Evolutionary conservation across 1,140 invertebrate genomes (phyloP), one percentile per base, ranked within the genome.

Genomic region (Asbolus verrucosus): DNA sequence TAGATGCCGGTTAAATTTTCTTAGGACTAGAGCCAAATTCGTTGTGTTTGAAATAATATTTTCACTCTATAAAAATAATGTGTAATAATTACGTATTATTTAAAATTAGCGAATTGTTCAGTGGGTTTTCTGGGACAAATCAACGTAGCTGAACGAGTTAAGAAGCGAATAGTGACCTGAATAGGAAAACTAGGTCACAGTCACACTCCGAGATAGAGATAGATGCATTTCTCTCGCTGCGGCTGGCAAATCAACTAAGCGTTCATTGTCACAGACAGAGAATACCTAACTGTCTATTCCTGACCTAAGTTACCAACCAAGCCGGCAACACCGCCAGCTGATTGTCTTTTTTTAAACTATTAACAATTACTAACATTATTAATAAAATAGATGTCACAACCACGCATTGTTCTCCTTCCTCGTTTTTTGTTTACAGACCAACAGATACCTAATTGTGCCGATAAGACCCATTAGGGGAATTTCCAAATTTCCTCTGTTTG

Each of bases 121-220:
- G 27, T 62, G 8, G 27, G 38, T 54, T 71, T 71, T 71, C 63
- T 71, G 69, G 69, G 69, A 71, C 69, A 67, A 67, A 71, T 71
- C 62, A 61, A 21, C 54, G 38, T 70, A 70, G 68, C 68, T 65
- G 61, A 70, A 70, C 68, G 68, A 63, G 61, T 46, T 30, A 70
- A 69, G 68, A 65, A 65, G 63, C 63, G 69, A 71, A 71, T 63
- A 71, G 69, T 71, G 69, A 67, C 69, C 69, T 71, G 69, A 67
- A 71, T 71, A 71, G 69, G 27, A 62, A 61, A 71, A 71, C 38
- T 71, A 21, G 69, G 69, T 71, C 69, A 71, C 69, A 71, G 69
- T 71, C 69, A 71, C 68, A 71, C 67, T 38, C 31, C 59, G 41
- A 63, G 62, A 70, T 70, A 70, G 69, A 67, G 69, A 71, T 59